Evolutionary conservation across 2,888 invertebrate species (phyloP).

Genomic region (Sesia apiformis): DNA sequence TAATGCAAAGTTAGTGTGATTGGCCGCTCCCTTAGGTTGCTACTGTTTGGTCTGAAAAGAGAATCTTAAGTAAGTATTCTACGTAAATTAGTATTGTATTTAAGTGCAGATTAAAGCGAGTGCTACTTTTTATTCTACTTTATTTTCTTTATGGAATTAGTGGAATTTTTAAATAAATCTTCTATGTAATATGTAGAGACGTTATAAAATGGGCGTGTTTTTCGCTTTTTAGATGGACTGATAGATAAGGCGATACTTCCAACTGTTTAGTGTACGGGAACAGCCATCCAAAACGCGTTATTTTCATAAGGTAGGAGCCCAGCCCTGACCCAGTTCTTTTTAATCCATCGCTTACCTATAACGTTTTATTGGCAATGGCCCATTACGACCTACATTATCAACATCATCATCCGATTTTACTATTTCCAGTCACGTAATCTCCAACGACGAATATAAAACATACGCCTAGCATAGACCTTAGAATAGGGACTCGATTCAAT

Average conservation of each 20-base stretch:
- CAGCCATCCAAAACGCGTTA: conserved; percentile 39
- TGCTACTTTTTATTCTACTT: neutral
- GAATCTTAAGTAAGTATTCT: neutral
- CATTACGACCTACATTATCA: conserved; percentile 74
- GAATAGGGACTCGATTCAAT: conserved; percentile 35
- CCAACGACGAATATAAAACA: conserved; percentile 66
- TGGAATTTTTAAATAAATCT: no score
- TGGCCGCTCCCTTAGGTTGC: conserved; percentile 24
- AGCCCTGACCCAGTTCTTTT: conserved; percentile 69
- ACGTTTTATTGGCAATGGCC: conserved; percentile 73
- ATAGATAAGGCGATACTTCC: conserved; percentile 41
- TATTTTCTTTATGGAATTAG: no score
- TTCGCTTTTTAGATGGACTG: conserved; percentile 9
- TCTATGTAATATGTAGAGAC: no score
- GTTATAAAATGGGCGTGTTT: neutral
- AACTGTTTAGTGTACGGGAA: conserved; percentile 32
- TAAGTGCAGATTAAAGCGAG: neutral
- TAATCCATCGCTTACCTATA: conserved; percentile 74
- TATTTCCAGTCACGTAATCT: conserved; percentile 74
- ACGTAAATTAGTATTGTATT: neutral
- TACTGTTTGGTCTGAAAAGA: neutral
- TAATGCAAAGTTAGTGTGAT: conserved; percentile 39
- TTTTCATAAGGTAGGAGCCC: conserved; percentile 61
- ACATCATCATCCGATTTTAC: conserved; percentile 74
- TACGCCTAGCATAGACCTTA: conserved; percentile 36